These are phyloP conservation scores for Zaprionus gabonicus DNA, from an alignment of 1,140 invertebrate genomes.

Conservation along the genomic window DNA sequence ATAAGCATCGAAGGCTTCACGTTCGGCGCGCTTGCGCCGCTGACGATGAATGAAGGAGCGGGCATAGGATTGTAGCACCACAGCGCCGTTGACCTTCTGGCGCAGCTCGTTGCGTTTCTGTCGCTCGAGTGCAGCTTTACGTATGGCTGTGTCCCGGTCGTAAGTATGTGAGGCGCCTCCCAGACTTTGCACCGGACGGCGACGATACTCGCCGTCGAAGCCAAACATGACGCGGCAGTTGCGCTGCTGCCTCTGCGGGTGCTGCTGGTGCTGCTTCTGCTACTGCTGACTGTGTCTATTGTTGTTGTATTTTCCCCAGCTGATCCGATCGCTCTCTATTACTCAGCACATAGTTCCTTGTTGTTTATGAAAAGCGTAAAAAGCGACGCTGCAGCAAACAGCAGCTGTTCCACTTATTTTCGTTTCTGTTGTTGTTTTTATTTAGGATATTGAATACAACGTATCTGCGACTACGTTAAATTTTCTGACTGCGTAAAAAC, in stretches of 20 bases:
- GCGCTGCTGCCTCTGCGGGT: slow-evolving; percentile 9
- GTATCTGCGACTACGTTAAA: slow-evolving; percentile 30
- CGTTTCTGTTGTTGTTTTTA: not conserved
- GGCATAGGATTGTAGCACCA: slow-evolving; percentile 88
- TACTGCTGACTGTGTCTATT: slow-evolving; percentile 14
- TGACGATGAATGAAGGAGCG: slow-evolving; percentile 90
- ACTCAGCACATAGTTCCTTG: slow-evolving; percentile 46
- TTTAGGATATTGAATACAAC: slow-evolving; percentile 12
- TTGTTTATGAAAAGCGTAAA: slow-evolving; percentile 3
- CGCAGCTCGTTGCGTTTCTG: slow-evolving; percentile 91
- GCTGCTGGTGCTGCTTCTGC: slow-evolving; percentile 9
- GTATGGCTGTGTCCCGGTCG: slow-evolving; percentile 91
- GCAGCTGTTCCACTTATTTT: not conserved
- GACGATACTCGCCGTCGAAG: slow-evolving; percentile 96
- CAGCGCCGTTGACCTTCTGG: slow-evolving; percentile 88
- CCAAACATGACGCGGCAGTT: slow-evolving; percentile 87
- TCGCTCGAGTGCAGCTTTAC: slow-evolving; percentile 91
- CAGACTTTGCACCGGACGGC: slow-evolving; percentile 95
- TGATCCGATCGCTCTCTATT: slow-evolving; percentile 34
- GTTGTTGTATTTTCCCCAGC: slow-evolving; percentile 44
- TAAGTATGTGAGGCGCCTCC: slow-evolving; percentile 91
- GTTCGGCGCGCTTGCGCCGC: slow-evolving; percentile 87
- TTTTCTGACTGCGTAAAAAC: slow-evolving; percentile 51
- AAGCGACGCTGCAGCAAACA: not conserved
- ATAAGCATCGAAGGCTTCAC: slow-evolving; percentile 89